Evolutionary conservation across 2,888 invertebrate species (phyloP), one percentile per base, ranked within the genome.

Genomic region (Hydraecia micacea): DNA sequence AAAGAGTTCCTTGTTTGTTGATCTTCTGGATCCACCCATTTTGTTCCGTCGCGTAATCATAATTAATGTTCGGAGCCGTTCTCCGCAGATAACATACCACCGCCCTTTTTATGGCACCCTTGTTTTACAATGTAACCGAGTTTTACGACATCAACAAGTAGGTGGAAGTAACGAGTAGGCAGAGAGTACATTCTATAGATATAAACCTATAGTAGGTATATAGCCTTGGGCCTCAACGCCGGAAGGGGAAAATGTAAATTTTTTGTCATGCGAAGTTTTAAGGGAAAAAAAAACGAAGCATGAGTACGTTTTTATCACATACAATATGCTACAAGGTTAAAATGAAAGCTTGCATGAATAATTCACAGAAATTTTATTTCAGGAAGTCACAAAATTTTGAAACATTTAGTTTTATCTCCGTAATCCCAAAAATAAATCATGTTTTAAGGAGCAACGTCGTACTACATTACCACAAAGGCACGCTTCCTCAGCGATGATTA

Each of bases 21-120:
- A 69, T 72, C 81, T 79, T 75, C 84, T 77, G 84, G 36, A 66
- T 58, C n/a, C 28, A 66, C n/a, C 46, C 55, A 78, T 76, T 84
- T 86, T 74, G 74, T 87, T 84, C 80, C 65, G 69, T 87, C 89
- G 88, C 87, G 90, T 92, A 92, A 94, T 92, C 91, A 92, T 94
- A 95, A 95, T 95, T 93, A 94, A 94, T 93, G 92, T 91, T 89
- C 87, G 80, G 80, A 87, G 89, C 86, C 79, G 84, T 88, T 88
- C 89, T 88, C 88, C 85, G 85, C 88, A 91, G 91, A 91, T 91
- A 92, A 92, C 90, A 87, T 87, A 86, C 88, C 88, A 86, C 86
- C 90, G 84, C 90, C 91, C 90, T 89, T 91, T 94, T 94, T 94
- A 95, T 92, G 92, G 91, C 92, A 91, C 91, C 91, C 90, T 90